A percentile compares a stretch with the other conserved stretches of the same genome.
Conservation (phyloP, 2,113 vertebrate species). For the Phaethon lepturus region DNA sequence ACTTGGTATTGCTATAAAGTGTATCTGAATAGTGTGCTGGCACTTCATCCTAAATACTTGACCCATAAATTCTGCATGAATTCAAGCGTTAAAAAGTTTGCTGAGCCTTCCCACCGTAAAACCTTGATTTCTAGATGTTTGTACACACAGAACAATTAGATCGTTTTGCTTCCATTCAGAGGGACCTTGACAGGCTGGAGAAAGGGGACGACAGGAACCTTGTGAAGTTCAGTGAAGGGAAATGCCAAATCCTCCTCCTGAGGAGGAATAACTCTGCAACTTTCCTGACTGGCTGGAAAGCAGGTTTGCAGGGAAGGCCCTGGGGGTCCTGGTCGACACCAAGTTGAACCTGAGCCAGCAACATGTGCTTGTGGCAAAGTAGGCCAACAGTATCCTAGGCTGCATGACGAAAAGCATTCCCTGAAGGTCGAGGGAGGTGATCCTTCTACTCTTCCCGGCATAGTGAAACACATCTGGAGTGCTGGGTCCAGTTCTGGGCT, state of each 20-base stretch:
- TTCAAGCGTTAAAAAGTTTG: not conserved
- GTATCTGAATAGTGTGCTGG: not conserved
- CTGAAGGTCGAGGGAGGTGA: accelerated
- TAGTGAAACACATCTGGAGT: not conserved
- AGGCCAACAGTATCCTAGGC: accelerated
- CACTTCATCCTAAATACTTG: not conserved
- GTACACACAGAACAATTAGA: not conserved
- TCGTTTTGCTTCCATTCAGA: not conserved
- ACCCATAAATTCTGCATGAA: not conserved
- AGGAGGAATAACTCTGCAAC: not conserved
- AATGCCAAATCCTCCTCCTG: not conserved
- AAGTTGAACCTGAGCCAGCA: not conserved
- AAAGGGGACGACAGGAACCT: not conserved
- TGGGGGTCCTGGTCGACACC: not conserved
- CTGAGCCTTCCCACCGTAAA: not conserved
- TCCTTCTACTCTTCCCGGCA: not conserved
- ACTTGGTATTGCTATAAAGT: not conserved
- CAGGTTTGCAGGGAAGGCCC: not conserved
- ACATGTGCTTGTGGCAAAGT: not conserved
- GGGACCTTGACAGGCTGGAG: not conserved
- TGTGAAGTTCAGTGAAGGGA: not conserved
- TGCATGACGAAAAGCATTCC: not conserved
- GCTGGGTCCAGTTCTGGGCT: not conserved
- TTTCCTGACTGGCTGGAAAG: not conserved
- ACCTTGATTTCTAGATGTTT: not conserved